These are phyloP conservation scores for Xiphophorus couchianus DNA, from an alignment of 2,113 vertebrate genomes.

Conservation along the genomic window DNA sequence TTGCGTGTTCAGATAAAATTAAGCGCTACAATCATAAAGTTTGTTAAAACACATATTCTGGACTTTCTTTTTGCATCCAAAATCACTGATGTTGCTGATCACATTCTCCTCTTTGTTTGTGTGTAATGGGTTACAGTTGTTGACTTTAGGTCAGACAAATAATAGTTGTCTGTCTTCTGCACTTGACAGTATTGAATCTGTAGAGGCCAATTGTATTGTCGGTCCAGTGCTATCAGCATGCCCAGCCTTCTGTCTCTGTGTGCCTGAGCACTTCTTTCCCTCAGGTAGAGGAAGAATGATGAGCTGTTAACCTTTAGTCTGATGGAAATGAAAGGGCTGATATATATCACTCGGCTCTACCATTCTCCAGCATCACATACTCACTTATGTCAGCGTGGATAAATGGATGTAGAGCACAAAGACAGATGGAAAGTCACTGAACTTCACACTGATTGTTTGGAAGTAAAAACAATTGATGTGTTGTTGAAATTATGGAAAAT, in stretches of 20 bases:
- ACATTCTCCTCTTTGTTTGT: no score
- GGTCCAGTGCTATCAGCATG: slow-evolving; percentile 22
- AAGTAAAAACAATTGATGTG: slow-evolving; percentile 1
- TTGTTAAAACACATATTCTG: no score
- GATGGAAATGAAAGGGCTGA: slow-evolving; percentile 68
- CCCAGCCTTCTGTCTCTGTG: not conserved
- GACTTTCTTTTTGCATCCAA: no score
- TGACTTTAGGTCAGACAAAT: slow-evolving; percentile 45
- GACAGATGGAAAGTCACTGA: slow-evolving; percentile 24
- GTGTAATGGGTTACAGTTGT: slow-evolving; percentile 29
- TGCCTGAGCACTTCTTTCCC: slow-evolving; percentile 29
- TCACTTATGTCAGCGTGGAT: slow-evolving; percentile 42
- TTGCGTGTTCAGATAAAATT: no score
- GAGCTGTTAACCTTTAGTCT: slow-evolving; percentile 73
- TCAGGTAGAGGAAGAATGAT: slow-evolving; percentile 60
- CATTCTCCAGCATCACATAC: slow-evolving; percentile 38
- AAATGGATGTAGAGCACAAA: slow-evolving; percentile 32
- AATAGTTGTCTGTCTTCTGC: slow-evolving; percentile 40
- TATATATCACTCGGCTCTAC: slow-evolving; percentile 59
- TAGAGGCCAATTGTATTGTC: slow-evolving; percentile 42
- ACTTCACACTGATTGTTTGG: slow-evolving; percentile 20
- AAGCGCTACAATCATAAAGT: no score
- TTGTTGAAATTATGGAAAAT: not conserved
- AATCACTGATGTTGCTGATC: no score
- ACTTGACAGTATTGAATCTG: slow-evolving; percentile 48